Evolutionary conservation across 2,888 invertebrate species (phyloP), one percentile per base, ranked within the genome.

Genomic region (Tetheella fluctuosa): DNA sequence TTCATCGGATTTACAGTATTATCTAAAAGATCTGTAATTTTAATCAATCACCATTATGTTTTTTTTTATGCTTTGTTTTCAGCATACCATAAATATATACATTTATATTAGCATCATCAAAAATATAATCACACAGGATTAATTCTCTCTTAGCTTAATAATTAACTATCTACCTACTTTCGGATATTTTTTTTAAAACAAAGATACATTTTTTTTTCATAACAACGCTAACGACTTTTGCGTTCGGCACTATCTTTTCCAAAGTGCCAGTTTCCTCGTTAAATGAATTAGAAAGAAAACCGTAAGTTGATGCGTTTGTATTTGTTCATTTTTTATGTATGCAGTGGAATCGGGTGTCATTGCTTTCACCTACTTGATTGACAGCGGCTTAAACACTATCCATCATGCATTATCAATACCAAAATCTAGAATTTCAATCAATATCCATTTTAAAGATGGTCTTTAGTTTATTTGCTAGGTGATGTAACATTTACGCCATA

Each of bases 391-490:
- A 23, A 17, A 52, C 57, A 57, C 30, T 53, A 60, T 52, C 54
- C 54, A 59, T 54, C 64, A 64, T 23, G 52, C 7, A 57, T 57
- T 62, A 52, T 59, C 54, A 60, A 63, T 70, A 30, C 54, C 56
- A 64, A 68, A 63, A 64, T 59, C 56, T 73, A 60, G 60, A 63
- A 59, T 73, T 65, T 57, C 65, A 63, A 54, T 17, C 54, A 54
- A n/a, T 54, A 28, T 28, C 25, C 1, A 3, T 53, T 53, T 53
- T 53, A 28, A 53, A 42, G 42, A 42, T 48, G 20, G 20, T 15
- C 20, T n/a, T 20, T 48, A 8, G 10, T 48, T 48, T 48, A 48
- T 48, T 48, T 48, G 48, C 20, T 48, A 13, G 2, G 20, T 48
- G 17, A 17, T 48, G 48, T 48, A 48, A 48, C 20, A 10, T 48